Conservation (phyloP, 1,140 invertebrate species). For the Formica exsecta region DNA sequence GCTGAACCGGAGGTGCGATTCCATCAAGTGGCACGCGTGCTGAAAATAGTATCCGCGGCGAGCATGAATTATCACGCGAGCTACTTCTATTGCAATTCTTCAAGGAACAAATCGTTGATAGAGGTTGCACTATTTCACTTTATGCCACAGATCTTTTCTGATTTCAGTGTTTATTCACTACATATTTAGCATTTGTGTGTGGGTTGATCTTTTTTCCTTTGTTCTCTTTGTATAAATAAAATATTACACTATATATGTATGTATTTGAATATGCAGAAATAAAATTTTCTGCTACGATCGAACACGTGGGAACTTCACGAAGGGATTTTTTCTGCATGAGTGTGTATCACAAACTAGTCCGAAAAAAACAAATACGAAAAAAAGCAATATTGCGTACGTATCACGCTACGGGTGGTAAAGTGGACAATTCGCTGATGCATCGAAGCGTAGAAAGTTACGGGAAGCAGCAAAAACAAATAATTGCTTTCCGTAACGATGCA, state of each 20-base stretch:
- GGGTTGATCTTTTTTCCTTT: not conserved
- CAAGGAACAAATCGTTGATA: slow-evolving; percentile 39
- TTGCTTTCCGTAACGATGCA: slow-evolving; percentile 69
- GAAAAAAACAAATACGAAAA: slow-evolving; percentile 17
- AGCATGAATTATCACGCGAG: slow-evolving; percentile 71
- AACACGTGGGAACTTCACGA: slow-evolving; percentile 23
- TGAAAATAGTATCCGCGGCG: slow-evolving; percentile 60
- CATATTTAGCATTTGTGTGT: not conserved
- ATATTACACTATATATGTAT: not conserved
- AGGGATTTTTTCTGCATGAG: slow-evolving; percentile 35
- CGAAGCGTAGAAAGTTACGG: slow-evolving; percentile 65
- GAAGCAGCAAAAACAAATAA: slow-evolving; percentile 69
- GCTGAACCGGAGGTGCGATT: slow-evolving; percentile 70
- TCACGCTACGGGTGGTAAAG: slow-evolving; percentile 39
- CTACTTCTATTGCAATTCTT: not conserved
- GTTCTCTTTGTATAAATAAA: not conserved
- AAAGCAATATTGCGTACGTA: slow-evolving; percentile 32
- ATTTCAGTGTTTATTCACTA: slow-evolving; percentile 46
- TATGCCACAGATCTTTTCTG: not conserved
- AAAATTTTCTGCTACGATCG: slow-evolving; percentile 36
- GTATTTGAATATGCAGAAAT: not conserved
- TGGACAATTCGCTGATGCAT: slow-evolving; percentile 63
- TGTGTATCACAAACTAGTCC: slow-evolving; percentile 15
- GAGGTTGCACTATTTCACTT: not conserved
- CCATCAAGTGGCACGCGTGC: slow-evolving; percentile 68